Percentiles rank a stretch among this genome's conserved stretches.
Evolutionary conservation across 1,140 invertebrate species (phyloP).

Genomic region (Sycophaga agraensis): DNA sequence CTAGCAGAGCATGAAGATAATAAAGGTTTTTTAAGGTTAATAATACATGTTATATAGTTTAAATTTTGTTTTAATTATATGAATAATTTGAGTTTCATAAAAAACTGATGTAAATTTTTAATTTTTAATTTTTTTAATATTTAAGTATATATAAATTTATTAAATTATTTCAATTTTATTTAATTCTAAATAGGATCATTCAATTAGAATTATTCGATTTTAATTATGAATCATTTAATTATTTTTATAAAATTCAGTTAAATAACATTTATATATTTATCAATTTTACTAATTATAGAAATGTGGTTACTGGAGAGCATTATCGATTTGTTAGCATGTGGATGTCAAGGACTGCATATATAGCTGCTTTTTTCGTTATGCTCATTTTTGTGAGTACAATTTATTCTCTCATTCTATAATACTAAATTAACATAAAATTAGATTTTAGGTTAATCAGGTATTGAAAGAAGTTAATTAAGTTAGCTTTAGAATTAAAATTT

Average conservation of each 20-base stretch:
- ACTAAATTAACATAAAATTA: too few relatives aligned
- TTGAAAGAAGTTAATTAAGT: too few relatives aligned
- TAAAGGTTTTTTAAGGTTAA: slow-evolving; percentile 86
- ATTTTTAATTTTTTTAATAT: too few relatives aligned
- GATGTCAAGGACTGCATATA: slow-evolving; percentile 89
- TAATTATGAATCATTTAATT: too few relatives aligned
- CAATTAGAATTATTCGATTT: too few relatives aligned
- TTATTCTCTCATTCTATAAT: too few relatives aligned
- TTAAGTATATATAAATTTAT: too few relatives aligned
- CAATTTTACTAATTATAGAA: slow-evolving; percentile 63
- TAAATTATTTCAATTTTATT: too few relatives aligned
- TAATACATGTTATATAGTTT: slow-evolving; percentile 9
- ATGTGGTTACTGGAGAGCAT: slow-evolving; percentile 97
- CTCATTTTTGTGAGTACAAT: slow-evolving; percentile 91
- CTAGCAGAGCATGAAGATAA: slow-evolving; percentile 95
- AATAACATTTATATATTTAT: not conserved
- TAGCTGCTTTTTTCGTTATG: slow-evolving; percentile 96
- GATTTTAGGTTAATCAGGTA: too few relatives aligned
- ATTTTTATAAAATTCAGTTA: not conserved
- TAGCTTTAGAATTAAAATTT: too few relatives aligned
- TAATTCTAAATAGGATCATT: too few relatives aligned
- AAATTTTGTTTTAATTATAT: not conserved
- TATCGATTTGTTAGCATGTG: slow-evolving; percentile 97
- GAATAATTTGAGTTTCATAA: not conserved
- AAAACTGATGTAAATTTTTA: not conserved